phyloP scores from a whole-genome alignment of 2,797 vertebrate species.

The Acanthurus tractus region DNA sequence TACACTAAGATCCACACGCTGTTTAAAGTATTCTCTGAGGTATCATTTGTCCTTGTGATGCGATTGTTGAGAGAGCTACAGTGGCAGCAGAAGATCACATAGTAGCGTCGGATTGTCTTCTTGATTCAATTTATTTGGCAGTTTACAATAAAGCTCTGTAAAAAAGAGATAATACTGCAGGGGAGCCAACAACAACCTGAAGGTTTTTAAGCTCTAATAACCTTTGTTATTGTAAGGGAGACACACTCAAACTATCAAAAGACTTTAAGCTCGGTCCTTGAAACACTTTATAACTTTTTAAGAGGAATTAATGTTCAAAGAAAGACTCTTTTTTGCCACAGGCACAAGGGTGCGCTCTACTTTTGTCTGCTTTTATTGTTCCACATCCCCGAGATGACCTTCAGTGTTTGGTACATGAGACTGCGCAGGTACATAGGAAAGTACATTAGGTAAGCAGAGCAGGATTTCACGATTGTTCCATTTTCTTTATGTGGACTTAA shows the following conservation, averaged over 20 bases:
- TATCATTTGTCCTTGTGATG: background rate
- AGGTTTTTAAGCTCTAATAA: constrained; percentile 41
- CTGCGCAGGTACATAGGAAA: constrained; percentile 32
- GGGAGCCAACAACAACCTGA: constrained; percentile 45
- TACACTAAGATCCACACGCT: background rate
- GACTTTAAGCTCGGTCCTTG: constrained; percentile 29
- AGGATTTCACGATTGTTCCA: constrained; percentile 61
- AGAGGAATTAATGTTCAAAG: constrained; percentile 50
- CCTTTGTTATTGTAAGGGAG: constrained; percentile 38
- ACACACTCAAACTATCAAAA: constrained; percentile 29
- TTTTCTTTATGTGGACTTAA: constrained; percentile 68
- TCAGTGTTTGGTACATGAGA: constrained; percentile 45
- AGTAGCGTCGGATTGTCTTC: background rate
- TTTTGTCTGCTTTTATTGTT: constrained; percentile 43
- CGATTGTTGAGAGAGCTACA: background rate
- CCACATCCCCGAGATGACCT: constrained; percentile 52
- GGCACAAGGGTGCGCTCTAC: constrained; percentile 17
- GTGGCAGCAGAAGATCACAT: background rate
- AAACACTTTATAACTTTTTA: constrained; percentile 47
- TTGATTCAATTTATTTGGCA: constrained; percentile 25
- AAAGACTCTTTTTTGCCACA: constrained; percentile 21
- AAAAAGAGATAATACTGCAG: constrained; percentile 31
- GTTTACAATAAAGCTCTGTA: constrained; percentile 31
- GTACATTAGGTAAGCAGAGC: constrained; percentile 46
- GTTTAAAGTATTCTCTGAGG: background rate